These are phyloP conservation scores for Megalopta genalis DNA, from an alignment of 1,140 invertebrate genomes.

Conservation along the genomic window DNA sequence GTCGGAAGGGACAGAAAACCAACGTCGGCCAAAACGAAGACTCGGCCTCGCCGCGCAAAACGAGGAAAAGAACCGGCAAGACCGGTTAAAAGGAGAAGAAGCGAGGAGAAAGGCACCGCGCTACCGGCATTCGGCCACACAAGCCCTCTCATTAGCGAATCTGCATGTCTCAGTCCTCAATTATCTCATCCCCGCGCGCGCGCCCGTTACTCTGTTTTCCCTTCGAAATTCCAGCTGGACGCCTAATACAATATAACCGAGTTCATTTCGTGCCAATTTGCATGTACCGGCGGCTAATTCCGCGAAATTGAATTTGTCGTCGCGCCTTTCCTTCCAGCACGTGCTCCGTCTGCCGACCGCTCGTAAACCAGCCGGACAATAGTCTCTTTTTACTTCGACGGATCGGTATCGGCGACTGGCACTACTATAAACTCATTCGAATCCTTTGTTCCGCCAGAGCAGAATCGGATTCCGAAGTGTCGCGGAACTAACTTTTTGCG, in stretches of 20 bases:
- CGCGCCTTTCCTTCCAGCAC: constrained; percentile 66
- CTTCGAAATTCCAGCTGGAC: constrained; percentile 76
- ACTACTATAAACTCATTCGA: constrained; percentile 20
- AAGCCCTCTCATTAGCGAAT: constrained; percentile 77
- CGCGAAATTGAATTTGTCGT: constrained; percentile 74
- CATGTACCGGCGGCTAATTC: constrained; percentile 78
- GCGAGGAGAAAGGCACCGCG: constrained; percentile 48
- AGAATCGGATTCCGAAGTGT: neutral
- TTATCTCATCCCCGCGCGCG: constrained; percentile 69
- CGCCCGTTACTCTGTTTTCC: constrained; percentile 74
- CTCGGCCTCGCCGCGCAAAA: neutral
- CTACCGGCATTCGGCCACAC: constrained; percentile 60
- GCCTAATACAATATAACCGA: constrained; percentile 79
- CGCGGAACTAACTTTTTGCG: neutral
- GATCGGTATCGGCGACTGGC: constrained; percentile 5
- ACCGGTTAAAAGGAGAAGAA: constrained; percentile 51
- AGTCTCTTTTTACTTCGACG: constrained; percentile 7
- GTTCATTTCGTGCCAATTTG: constrained; percentile 79
- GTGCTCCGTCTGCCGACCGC: constrained; percentile 46
- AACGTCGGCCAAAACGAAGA: constrained; percentile 20
- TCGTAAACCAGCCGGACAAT: constrained; percentile 37
- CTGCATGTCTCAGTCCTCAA: constrained; percentile 78
- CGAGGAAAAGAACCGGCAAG: neutral
- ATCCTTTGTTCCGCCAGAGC: neutral
- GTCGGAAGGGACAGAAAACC: constrained; percentile 3